A percentile compares a stretch with the other conserved stretches of the same genome.
Conservation (phyloP, 1,140 invertebrate species). For the Leptoteleia sp. region DNA sequence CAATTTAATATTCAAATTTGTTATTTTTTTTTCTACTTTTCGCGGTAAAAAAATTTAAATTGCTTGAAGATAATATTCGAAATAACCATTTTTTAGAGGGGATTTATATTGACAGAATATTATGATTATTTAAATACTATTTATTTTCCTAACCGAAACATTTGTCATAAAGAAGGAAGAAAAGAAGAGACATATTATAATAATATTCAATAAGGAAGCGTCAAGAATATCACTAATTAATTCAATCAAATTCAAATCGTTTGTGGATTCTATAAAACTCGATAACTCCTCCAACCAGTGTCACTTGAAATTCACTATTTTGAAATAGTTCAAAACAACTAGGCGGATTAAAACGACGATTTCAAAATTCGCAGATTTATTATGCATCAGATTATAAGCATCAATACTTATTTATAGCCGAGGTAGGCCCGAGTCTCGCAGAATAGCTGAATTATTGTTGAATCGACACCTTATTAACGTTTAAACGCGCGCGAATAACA, state of each 20-base stretch:
- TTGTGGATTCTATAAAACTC: neutral
- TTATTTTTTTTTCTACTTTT: too few species aligned
- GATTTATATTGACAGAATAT: too few species aligned
- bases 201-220: neutral
- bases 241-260: neutral
- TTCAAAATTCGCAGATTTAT: slow-evolving; percentile 55
- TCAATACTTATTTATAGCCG: slow-evolving; percentile 57
- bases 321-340: slow-evolving; percentile 28
- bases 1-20: too few species aligned
- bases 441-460: slow-evolving; percentile 48
- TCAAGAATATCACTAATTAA: neutral
- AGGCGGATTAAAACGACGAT: slow-evolving; percentile 44
- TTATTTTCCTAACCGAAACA: too few species aligned
- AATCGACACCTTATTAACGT: slow-evolving; percentile 61
- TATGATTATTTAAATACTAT: too few species aligned
- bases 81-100: too few species aligned
- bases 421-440: slow-evolving; percentile 17
- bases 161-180: too few species aligned
- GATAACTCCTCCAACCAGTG: neutral
- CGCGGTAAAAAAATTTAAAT: too few species aligned
- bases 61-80: too few species aligned
- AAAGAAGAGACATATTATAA: too few species aligned
- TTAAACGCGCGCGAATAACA: slow-evolving; percentile 43
- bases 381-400: slow-evolving; percentile 62
- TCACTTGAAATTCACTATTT: slow-evolving; percentile 22